A percentile compares a stretch with the other conserved stretches of the same genome.
These are phyloP conservation scores for Rhagologus leucostigma DNA, from an alignment of 2,113 vertebrate genomes.

Conservation along the genomic window DNA sequence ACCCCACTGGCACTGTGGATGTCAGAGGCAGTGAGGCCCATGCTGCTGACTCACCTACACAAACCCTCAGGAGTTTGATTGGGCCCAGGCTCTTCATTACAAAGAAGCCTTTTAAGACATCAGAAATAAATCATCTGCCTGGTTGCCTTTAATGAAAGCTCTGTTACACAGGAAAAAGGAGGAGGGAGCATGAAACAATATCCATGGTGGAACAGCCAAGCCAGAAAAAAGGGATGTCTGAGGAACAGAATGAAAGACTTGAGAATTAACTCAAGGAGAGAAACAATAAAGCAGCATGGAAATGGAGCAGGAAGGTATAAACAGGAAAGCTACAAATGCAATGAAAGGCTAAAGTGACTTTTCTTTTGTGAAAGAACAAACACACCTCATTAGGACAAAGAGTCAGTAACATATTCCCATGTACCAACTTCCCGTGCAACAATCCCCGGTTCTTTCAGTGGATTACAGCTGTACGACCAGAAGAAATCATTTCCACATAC, in stretches of 20 bases:
- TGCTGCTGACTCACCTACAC: background rate
- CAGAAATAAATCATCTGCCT: slow-evolving; percentile 31
- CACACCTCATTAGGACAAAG: background rate
- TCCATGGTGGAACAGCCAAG: background rate
- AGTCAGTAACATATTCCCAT: background rate
- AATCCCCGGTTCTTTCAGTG: background rate
- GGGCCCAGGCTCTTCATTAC: background rate
- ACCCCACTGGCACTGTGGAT: background rate
- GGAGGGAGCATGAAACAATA: slow-evolving; percentile 3
- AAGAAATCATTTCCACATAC: slow-evolving; percentile 39
- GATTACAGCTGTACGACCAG: background rate
- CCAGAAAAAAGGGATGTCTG: background rate
- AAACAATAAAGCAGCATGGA: background rate
- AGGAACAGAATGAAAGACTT: background rate
- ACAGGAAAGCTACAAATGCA: background rate
- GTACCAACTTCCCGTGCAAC: background rate
- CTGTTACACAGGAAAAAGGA: background rate
- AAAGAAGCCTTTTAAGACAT: slow-evolving; percentile 8
- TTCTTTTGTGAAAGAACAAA: background rate
- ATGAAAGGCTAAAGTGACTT: background rate
- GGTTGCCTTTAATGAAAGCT: background rate
- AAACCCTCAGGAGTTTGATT: background rate
- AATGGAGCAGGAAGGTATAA: background rate
- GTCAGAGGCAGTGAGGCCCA: background rate
- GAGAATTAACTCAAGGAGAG: background rate